phyloP scores from a whole-genome alignment of 2,888 invertebrate genomes.

The Idaea straminata region DNA sequence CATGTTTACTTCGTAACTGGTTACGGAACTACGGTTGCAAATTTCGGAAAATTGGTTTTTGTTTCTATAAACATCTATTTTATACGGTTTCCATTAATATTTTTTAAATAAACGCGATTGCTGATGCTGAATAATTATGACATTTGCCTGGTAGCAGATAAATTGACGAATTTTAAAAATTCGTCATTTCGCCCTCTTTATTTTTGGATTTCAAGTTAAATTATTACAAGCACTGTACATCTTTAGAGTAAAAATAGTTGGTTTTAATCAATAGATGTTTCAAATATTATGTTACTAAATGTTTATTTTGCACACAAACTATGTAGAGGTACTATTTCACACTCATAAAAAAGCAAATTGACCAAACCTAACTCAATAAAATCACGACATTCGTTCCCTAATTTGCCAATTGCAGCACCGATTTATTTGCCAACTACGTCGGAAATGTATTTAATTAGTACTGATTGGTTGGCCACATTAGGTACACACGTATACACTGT shows the following conservation, averaged over 20 bases:
- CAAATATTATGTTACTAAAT: background rate
- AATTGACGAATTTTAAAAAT: no score
- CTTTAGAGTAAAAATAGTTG: background rate
- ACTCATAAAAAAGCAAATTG: background rate
- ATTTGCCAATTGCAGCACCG: background rate
- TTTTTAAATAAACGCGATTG: no score
- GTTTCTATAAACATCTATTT: no score
- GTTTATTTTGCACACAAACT: background rate
- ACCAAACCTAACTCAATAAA: background rate
- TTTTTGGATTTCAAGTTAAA: no score
- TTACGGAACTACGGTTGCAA: no score
- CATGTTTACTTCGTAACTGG: no score
- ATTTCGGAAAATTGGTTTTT: no score
- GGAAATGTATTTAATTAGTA: slow-evolving; percentile 23
- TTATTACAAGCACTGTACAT: no score
- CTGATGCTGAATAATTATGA: no score
- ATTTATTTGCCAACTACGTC: background rate
- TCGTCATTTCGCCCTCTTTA: no score
- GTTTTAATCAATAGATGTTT: background rate
- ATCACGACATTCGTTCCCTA: background rate
- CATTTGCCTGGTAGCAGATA: no score
- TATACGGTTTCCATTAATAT: no score
- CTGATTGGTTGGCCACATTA: slow-evolving; percentile 21
- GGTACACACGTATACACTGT: slow-evolving; percentile 11
- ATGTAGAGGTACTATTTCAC: background rate